Evolutionary conservation across 2,797 vertebrate genomes (phyloP), one percentile per base, ranked within the genome.

Genomic region (Otus scops): DNA sequence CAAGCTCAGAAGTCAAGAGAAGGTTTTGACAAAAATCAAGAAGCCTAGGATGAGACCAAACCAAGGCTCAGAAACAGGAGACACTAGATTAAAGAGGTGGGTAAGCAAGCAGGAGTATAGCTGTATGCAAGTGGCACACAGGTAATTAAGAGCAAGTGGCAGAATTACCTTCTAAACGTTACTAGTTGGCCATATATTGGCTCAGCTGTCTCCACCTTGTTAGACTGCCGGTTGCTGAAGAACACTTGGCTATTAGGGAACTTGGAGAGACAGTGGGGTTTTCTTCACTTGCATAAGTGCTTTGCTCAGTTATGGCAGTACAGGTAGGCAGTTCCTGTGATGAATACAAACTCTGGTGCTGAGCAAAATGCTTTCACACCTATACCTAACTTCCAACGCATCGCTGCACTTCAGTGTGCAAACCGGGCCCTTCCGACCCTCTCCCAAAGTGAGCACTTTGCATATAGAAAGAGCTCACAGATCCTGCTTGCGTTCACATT

Each of bases 221-320:
- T 39, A 17, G 13, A 28, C 4, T 22, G 30, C 38, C 4, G 2
- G 10, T 6, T 70, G 24, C 30, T 82, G 50, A 47, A 50, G n/a
- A 27, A 1, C 3, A 1, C 17, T 36, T 61, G 43, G 11, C 14
- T 57, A 0, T 22, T 4, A 4, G 26, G 11, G 8, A 18, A 7
- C 60, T 91, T 68, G 9, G 47, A 78, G 21, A 47, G 11, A 12
- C 12, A 9, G 2, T 4, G 7, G 7, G 2, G 1, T 34, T 71
- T 75, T 57, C 24, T 11, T 67, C 10, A 7, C 30, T 41, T 64
- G 16, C 16, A 0, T 16, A 23, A 56, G 23, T 10, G 26, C 16
- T 85, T 69, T 85, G 32, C 17, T 50, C 24, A 21, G 51, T 47
- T 56, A 10, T 0, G 8, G 39, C 16, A 76, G 60, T 34, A 41